These are phyloP conservation scores for Papio anubis DNA, from an alignment of 2,113 vertebrate species.

Conservation along the genomic window DNA sequence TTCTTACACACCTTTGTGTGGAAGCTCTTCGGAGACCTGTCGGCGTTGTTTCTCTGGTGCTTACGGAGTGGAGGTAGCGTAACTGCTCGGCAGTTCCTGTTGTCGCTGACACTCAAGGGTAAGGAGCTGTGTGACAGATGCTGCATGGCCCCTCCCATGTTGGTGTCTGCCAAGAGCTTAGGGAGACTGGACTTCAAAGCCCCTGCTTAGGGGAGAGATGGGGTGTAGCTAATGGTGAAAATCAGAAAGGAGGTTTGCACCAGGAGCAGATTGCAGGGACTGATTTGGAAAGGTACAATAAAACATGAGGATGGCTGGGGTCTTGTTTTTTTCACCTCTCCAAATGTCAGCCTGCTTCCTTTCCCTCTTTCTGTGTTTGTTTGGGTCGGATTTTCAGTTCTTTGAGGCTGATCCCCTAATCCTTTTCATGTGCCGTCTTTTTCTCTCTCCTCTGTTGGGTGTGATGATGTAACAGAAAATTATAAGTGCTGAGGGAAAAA, in stretches of 20 bases:
- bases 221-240: not conserved
- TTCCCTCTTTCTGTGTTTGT: not conserved
- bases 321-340: not conserved
- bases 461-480: conserved; percentile 68
- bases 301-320: not conserved
- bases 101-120: not conserved
- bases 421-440: not conserved
- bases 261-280: not conserved
- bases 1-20: not conserved
- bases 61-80: not conserved
- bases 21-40: not conserved
- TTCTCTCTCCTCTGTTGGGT: not conserved
- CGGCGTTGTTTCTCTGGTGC: not conserved
- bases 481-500: not conserved
- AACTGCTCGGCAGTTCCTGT: not conserved
- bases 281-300: not conserved
- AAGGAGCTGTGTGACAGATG: not conserved
- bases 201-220: not conserved
- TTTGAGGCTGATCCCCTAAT: not conserved
- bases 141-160: not conserved
- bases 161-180: not conserved
- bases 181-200: conserved; percentile 9
- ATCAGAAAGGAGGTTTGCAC: not conserved
- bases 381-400: not conserved
- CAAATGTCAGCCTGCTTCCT: not conserved